Conservation (phyloP, 2,888 invertebrate genomes). For the Sesia apiformis region DNA sequence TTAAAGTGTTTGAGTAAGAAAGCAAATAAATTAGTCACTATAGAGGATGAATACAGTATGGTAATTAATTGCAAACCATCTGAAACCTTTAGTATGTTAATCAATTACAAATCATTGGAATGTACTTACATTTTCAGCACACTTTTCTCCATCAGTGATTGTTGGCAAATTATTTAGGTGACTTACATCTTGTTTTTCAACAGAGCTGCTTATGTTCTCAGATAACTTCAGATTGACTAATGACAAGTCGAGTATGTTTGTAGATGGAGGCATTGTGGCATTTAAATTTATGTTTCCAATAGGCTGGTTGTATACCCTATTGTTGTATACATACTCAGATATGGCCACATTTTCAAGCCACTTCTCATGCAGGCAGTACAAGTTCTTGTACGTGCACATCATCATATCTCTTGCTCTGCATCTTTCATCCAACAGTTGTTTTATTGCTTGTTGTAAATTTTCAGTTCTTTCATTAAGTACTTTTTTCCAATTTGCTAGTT, state of each 20-base stretch:
- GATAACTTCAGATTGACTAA: slow-evolving; percentile 77
- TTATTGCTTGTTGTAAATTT: slow-evolving; percentile 80
- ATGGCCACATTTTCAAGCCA: slow-evolving; percentile 61
- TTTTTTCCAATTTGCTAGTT: slow-evolving; percentile 90
- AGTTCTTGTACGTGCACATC: slow-evolving; percentile 77
- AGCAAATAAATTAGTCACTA: too few relatives aligned
- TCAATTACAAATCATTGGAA: too few relatives aligned
- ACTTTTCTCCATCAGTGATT: slow-evolving; percentile 72
- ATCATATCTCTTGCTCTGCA: slow-evolving; percentile 77
- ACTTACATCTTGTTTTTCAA: slow-evolving; percentile 58
- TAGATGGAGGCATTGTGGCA: slow-evolving; percentile 61
- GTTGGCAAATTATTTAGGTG: slow-evolving; percentile 43
- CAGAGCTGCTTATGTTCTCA: slow-evolving; percentile 70
- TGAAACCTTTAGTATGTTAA: too few relatives aligned
- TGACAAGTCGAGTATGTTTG: slow-evolving; percentile 78
- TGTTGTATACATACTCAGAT: slow-evolving; percentile 50
- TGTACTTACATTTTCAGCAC: slow-evolving; percentile 73
- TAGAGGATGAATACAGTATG: too few relatives aligned
- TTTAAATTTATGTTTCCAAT: slow-evolving; percentile 69
- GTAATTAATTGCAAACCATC: too few relatives aligned
- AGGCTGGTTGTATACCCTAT: slow-evolving; percentile 45
- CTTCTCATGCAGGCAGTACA: slow-evolving; percentile 63
- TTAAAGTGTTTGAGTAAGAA: too few relatives aligned
- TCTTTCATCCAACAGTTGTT: slow-evolving; percentile 81
- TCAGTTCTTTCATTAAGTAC: slow-evolving; percentile 81